Evolutionary conservation across 2,797 vertebrate genomes (phyloP), one percentile per base, ranked within the genome.

Genomic region (Sciurus carolinensis): DNA sequence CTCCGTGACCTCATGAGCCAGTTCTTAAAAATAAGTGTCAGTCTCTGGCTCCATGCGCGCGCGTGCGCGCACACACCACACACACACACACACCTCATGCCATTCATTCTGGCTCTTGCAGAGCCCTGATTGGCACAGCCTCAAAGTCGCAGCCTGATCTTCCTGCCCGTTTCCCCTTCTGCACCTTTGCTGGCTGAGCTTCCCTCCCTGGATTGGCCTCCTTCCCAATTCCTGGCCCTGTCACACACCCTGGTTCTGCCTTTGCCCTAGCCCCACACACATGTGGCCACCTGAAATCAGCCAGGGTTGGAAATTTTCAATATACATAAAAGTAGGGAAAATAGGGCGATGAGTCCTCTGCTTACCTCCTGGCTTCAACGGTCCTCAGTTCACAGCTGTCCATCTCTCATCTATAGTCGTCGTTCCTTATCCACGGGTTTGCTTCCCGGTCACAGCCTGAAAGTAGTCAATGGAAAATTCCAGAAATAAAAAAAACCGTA

Each of bases 181-280:
- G 12, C 10, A 0, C n/a, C 57, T 44, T 50, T 14, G 62, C 33
- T 76, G n/a, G 18, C 0, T 1, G 71, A 57, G 44, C 44, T 64
- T 26, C 66, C 52, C 57, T 67, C 67, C 30, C 50, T 42, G 20
- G 42, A 79, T n/a, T 33, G 15, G 42, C 59, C 22, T 75, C 39
- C 64, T 30, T 82, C 30, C 24, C 64, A 36, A 7, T 84, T 7
- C 28, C 50, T 52, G 10, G 28, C 36, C 7, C 76, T 8, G 30
- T 9, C 52, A 30, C 14, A 33, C 10, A 17, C 30, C 18, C 1
- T 0, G 1, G 20, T 4, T 26, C 54, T 5, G 28, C 13, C 7
- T n/a, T 39, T 85, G 69, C 30, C 36, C 54, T 30, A 93, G 20
- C 4, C 26, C 50, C 54, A 39, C 36, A 26, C 9, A 62, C 14